Evolutionary conservation across 2,888 invertebrate species (phyloP).

Genomic region (Hydroisotoma schaefferi): DNA sequence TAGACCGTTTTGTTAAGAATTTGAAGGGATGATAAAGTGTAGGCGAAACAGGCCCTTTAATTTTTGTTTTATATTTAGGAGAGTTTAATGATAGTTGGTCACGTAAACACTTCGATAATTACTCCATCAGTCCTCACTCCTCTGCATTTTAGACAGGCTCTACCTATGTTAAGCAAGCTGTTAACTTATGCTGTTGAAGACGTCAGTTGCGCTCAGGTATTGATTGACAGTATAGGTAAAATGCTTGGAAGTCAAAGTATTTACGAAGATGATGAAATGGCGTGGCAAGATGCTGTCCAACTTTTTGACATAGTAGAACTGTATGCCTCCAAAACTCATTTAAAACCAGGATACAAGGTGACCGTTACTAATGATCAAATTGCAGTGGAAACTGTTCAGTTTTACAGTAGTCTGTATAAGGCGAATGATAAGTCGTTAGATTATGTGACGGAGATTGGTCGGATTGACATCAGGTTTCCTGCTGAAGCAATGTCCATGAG

Average conservation of each 20-base stretch:
- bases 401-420: constrained; percentile 8
- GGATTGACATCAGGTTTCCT: constrained; percentile 26
- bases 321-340: constrained; percentile 14
- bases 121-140: neutral
- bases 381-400: constrained; percentile 32
- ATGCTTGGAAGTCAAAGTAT: constrained; percentile 20
- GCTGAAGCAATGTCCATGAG: constrained; percentile 29
- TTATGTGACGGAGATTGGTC: neutral
- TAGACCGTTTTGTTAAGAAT: neutral
- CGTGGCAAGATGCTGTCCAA: neutral
- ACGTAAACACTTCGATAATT: neutral
- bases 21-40: neutral
- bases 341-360: constrained; percentile 30
- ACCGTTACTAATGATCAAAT: constrained; percentile 10
- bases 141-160: neutral
- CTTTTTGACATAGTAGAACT: constrained; percentile 15
- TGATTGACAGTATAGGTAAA: constrained; percentile 30
- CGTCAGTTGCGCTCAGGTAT: constrained; percentile 19
- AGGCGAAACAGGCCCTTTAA: neutral
- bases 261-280: constrained; percentile 19
- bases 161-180: neutral
- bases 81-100: no score
- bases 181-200: constrained; percentile 5
- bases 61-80: no score
- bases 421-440: neutral